These are phyloP conservation scores for Caenorhabditis latens DNA, from an alignment of 1,140 invertebrate species.

Conservation along the genomic window DNA sequence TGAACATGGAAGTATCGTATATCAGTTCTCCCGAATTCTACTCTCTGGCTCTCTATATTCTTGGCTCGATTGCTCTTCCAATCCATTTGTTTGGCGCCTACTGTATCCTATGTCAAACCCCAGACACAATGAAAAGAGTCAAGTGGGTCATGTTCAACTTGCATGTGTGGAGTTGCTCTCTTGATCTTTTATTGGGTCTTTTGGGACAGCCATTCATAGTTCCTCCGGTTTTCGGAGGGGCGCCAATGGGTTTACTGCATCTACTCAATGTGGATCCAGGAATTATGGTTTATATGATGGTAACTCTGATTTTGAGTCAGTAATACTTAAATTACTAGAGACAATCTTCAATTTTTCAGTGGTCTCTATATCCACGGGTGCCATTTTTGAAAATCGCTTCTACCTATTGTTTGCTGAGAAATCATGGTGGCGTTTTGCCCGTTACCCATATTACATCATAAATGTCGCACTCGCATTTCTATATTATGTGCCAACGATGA, in stretches of 20 bases:
- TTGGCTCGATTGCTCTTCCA: background rate
- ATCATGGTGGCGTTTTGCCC: slow-evolving; percentile 6
- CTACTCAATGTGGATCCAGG: background rate
- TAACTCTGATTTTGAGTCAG: background rate
- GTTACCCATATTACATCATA: background rate
- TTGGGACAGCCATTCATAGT: background rate
- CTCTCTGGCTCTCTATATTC: background rate
- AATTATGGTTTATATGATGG: background rate
- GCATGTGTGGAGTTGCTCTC: background rate
- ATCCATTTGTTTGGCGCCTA: background rate
- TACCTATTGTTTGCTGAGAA: background rate
- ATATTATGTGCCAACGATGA: background rate
- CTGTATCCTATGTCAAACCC: background rate
- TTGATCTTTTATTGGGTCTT: background rate
- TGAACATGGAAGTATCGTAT: background rate
- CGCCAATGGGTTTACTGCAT: slow-evolving; percentile 3
- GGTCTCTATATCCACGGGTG: background rate
- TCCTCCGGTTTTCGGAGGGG: background rate
- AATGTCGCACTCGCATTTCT: background rate
- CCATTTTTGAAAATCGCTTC: background rate
- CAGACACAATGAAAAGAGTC: slow-evolving; percentile 7
- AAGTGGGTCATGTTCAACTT: slow-evolving; percentile 15
- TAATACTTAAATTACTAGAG: no score
- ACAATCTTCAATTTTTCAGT: background rate
- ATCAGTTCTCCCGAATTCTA: slow-evolving; percentile 2